phyloP scores from a whole-genome alignment of 2,113 vertebrate genomes.

The Gallinago paraguaiae region DNA sequence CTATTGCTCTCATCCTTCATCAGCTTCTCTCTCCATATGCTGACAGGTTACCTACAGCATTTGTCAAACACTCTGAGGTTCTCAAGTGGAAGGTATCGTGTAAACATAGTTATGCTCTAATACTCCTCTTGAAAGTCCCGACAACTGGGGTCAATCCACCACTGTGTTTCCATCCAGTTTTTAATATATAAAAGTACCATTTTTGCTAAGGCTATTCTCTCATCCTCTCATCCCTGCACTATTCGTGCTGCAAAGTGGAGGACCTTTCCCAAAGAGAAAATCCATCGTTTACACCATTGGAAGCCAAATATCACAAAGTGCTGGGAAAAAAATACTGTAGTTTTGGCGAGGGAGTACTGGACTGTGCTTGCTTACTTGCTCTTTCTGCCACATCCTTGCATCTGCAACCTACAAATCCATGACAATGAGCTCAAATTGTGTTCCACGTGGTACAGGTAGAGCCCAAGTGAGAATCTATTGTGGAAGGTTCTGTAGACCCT shows the following conservation, averaged over 20 bases:
- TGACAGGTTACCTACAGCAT: rapidly evolving
- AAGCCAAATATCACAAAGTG: neutral
- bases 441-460: rapidly evolving
- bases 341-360: neutral
- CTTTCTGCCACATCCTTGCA: neutral
- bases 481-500: rapidly evolving
- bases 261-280: neutral
- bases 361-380: neutral
- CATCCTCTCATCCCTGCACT: neutral
- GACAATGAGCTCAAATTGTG: too few species aligned
- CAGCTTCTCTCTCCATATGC: neutral
- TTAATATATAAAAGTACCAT: neutral
- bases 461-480: neutral
- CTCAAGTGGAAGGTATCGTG: neutral
- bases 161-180: neutral
- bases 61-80: neutral
- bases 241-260: neutral
- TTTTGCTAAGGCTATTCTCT: neutral
- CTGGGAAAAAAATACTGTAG: neutral
- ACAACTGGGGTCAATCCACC: neutral
- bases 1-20: neutral
- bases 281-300: neutral
- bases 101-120: neutral
- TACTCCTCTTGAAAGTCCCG: neutral
- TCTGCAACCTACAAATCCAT: neutral